Evolutionary conservation across 2,888 invertebrate species (phyloP).

Genomic region (Xestia sexstrigata): DNA sequence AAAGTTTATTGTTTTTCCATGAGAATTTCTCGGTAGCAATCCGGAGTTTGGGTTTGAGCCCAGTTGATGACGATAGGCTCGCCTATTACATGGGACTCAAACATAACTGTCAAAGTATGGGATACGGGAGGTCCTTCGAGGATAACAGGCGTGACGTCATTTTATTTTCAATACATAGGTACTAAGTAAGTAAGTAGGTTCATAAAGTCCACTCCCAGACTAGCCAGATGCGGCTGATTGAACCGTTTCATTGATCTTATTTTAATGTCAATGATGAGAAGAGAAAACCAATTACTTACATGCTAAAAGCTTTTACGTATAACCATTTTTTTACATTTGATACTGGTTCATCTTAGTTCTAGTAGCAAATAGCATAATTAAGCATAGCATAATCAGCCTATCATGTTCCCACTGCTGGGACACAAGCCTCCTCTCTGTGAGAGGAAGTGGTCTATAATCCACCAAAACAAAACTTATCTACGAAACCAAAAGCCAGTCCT

Average conservation of each 20-base stretch:
- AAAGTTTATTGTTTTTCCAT: too few species aligned
- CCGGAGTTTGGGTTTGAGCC: not conserved
- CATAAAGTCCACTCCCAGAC: slow-evolving; percentile 2
- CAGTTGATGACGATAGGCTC: not conserved
- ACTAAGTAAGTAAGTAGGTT: slow-evolving; percentile 14
- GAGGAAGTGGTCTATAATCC: too few species aligned
- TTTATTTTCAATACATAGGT: not conserved
- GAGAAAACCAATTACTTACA: not conserved
- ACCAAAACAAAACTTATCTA: too few species aligned
- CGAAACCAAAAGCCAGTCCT: not conserved
- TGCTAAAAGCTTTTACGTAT: slow-evolving; percentile 5
- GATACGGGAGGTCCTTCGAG: too few species aligned
- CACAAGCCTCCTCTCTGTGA: too few species aligned
- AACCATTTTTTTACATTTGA: not conserved
- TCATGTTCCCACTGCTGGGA: too few species aligned
- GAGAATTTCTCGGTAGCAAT: not conserved
- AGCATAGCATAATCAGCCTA: too few species aligned
- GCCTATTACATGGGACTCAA: not conserved
- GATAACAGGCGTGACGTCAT: not conserved
- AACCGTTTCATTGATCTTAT: slow-evolving; percentile 38
- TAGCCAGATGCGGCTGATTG: slow-evolving; percentile 39
- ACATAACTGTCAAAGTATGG: not conserved
- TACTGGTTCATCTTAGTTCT: not conserved
- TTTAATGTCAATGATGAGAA: slow-evolving; percentile 13
- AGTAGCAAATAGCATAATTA: not conserved